Conservation (phyloP, 2,113 vertebrate genomes). For the Gallinago media region DNA sequence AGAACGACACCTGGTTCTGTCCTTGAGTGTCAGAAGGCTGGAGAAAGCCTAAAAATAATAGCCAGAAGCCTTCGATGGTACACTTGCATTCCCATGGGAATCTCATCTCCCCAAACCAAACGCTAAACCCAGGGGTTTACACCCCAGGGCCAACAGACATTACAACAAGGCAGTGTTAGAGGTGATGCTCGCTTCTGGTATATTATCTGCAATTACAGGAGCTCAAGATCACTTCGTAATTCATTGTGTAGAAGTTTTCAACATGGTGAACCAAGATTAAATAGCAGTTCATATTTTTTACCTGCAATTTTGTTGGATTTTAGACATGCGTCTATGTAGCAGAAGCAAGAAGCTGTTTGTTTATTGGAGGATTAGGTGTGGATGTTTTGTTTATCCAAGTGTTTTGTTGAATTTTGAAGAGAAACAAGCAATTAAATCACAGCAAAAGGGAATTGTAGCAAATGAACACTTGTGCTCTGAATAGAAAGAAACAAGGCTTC, state of each 20-base stretch:
- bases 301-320: background rate
- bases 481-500: background rate
- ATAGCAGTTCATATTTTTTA: background rate
- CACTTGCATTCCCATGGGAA: background rate
- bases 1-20: background rate
- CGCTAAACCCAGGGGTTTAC: background rate
- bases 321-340: background rate
- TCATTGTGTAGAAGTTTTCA: background rate
- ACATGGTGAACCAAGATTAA: background rate
- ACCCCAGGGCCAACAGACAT: background rate
- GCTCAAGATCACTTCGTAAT: background rate
- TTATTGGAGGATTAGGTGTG: background rate
- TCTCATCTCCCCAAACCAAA: background rate
- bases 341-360: background rate
- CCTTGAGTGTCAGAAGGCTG: background rate
- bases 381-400: background rate
- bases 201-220: background rate
- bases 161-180: background rate
- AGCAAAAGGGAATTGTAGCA: background rate
- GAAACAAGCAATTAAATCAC: background rate
- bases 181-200: background rate
- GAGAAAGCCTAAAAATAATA: background rate
- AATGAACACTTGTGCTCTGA: background rate
- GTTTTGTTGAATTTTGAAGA: background rate
- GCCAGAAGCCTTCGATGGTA: background rate